Conservation (phyloP, 2,113 vertebrate species). For the Anoura caudifer region DNA sequence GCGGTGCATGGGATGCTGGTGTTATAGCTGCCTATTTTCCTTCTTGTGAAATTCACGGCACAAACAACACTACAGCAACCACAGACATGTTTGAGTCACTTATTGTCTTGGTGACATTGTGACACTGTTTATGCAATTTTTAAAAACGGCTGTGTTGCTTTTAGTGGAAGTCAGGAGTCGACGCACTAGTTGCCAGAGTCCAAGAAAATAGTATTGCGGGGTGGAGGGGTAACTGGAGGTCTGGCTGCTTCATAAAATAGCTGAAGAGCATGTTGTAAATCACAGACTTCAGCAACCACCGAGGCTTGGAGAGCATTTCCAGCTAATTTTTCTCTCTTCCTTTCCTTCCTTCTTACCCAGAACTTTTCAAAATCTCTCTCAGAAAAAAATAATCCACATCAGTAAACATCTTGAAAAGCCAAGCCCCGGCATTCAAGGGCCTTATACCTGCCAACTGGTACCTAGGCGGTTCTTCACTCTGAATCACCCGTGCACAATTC, state of each 20-base stretch:
- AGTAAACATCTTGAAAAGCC: not conserved
- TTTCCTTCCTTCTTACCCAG: not conserved
- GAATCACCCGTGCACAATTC: not conserved
- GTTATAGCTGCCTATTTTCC: not conserved
- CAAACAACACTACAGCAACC: not conserved
- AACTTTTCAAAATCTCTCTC: not conserved
- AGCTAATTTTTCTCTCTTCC: not conserved
- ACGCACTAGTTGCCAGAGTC: not conserved
- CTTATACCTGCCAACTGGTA: not conserved
- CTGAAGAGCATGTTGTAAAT: too few relatives aligned
- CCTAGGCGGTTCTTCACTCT: not conserved
- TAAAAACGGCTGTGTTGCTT: not conserved
- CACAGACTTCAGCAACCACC: rapidly evolving
- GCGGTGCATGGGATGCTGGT: too few relatives aligned
- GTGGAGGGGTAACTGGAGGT: not conserved
- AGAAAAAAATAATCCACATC: not conserved
- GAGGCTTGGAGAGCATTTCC: not conserved
- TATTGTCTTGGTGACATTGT: not conserved
- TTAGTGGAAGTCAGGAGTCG: not conserved
- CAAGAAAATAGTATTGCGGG: not conserved
- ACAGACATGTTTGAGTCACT: not conserved
- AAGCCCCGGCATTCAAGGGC: not conserved
- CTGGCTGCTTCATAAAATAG: too few relatives aligned
- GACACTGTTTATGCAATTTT: not conserved
- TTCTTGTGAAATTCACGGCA: not conserved